Evolutionary conservation across 2,113 vertebrate genomes (phyloP).

Genomic region (Rhinichthys klamathensis): DNA sequence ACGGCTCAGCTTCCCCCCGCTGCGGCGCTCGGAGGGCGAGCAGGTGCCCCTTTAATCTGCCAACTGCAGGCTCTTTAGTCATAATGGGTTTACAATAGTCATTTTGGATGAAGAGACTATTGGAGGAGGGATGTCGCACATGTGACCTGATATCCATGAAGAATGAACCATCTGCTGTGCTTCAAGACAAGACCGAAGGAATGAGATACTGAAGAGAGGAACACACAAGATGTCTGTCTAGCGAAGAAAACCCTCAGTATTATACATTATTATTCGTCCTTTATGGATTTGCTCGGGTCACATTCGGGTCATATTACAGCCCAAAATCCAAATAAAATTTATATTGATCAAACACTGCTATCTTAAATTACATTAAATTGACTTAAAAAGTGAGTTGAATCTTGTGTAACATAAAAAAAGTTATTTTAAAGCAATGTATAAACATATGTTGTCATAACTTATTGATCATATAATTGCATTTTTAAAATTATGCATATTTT

Average conservation of each 20-base stretch:
- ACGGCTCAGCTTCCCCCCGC: slow-evolving; percentile 23
- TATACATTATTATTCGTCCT: background rate
- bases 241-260: background rate
- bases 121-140: slow-evolving; percentile 34
- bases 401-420: no score
- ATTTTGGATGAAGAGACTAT: slow-evolving; percentile 25
- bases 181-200: slow-evolving; percentile 33
- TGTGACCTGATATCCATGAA: slow-evolving; percentile 49
- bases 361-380: no score
- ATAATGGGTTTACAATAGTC: slow-evolving; percentile 45
- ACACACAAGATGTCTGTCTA: slow-evolving; percentile 38
- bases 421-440: no score
- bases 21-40: slow-evolving; percentile 17
- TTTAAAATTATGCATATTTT: background rate
- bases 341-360: background rate
- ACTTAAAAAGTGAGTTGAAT: no score
- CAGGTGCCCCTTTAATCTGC: slow-evolving; percentile 47
- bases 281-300: background rate
- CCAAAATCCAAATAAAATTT: background rate
- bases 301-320: background rate
- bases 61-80: slow-evolving; percentile 43
- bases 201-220: slow-evolving; percentile 16
- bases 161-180: slow-evolving; percentile 43
- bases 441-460: no score
- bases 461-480: no score